Evolutionary conservation across 2,888 invertebrate genomes (phyloP), one percentile per base, ranked within the genome.

Genomic region (Herminia tarsipennalis): DNA sequence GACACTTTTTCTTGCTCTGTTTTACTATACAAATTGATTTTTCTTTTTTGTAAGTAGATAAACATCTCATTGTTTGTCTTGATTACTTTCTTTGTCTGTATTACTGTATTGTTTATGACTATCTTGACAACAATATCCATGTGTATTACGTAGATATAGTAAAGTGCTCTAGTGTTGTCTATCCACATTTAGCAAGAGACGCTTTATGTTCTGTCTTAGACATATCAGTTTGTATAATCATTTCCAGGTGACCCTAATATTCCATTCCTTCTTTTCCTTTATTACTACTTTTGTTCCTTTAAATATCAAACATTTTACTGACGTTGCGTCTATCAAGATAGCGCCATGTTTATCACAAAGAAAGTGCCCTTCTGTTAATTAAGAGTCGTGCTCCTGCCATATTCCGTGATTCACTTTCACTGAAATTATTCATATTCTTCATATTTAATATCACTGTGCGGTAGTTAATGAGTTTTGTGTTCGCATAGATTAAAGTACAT

Each of bases 291-390:
- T 63, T 63, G 56, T 63, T 66, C 38, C 59, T 33, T 48, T 38
- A 21, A 36, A 50, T 22, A 52, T 51, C 47, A 39, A 34, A 52
- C 12, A 12, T 53, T 57, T 40, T 20, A 24, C 14, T 53, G 41
- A 22, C 22, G 29, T 32, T 13, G 29, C n/a, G 34, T 17, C 14
- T 51, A 53, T 52, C 46, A 49, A 50, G 56, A 46, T 44, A 30
- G 32, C 17, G 39, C 32, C 34, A 30, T 30, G 16, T 44, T 58
- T 58, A 68, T 66, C 64, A 50, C 46, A 58, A 67, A 63, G 62
- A 56, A 66, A 53, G 38, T 45, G 56, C 52, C 66, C 61, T 53
- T 50, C 28, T 30, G 35, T 43, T 66, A 63, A 61, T 67, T 66
- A 63, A 55, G 37, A 44, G 24, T 24, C 37, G 33, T 42, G 43